Percentiles rank a stretch among this genome's conserved stretches.
Evolutionary conservation across 2,888 invertebrate genomes (phyloP).

Genomic region (Agrilus biguttatus): DNA sequence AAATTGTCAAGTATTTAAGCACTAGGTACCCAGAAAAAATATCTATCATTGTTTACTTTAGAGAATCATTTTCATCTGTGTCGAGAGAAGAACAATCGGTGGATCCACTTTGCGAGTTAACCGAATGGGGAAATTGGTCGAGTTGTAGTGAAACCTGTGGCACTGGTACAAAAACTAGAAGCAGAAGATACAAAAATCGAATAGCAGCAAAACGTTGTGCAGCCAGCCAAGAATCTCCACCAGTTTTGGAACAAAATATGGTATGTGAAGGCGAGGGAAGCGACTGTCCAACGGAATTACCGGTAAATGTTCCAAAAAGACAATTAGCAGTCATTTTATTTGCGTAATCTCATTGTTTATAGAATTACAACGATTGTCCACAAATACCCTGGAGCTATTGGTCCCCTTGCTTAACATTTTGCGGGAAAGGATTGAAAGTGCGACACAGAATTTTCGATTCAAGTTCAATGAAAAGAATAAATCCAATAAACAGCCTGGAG

Average conservation of each 20-base stretch:
- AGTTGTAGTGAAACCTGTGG: slow-evolving; percentile 63
- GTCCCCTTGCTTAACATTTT: slow-evolving; percentile 66
- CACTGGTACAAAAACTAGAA: slow-evolving; percentile 52
- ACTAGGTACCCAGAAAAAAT: too few species aligned
- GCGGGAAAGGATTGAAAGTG: slow-evolving; percentile 57
- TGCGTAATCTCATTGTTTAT: not conserved
- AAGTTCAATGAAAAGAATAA: slow-evolving; percentile 1
- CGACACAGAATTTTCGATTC: slow-evolving; percentile 37
- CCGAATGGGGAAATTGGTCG: slow-evolving; percentile 66
- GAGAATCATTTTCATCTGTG: not conserved
- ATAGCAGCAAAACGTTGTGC: slow-evolving; percentile 50
- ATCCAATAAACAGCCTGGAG: not conserved
- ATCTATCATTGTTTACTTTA: too few species aligned
- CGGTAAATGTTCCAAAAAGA: slow-evolving; percentile 4
- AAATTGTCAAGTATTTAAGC: too few species aligned
- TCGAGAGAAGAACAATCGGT: slow-evolving; percentile 17
- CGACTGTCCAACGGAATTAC: slow-evolving; percentile 23
- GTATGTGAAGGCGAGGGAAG: slow-evolving; percentile 29
- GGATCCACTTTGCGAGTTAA: slow-evolving; percentile 51
- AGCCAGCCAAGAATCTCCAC: slow-evolving; percentile 30
- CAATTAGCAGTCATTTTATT: not conserved
- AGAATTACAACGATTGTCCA: slow-evolving; percentile 32
- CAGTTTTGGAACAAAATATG: slow-evolving; percentile 33
- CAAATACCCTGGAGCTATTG: slow-evolving; percentile 65
- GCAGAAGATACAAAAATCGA: slow-evolving; percentile 47